phyloP scores from a whole-genome alignment of 2,797 vertebrate genomes.

The Emys orbicularis region DNA sequence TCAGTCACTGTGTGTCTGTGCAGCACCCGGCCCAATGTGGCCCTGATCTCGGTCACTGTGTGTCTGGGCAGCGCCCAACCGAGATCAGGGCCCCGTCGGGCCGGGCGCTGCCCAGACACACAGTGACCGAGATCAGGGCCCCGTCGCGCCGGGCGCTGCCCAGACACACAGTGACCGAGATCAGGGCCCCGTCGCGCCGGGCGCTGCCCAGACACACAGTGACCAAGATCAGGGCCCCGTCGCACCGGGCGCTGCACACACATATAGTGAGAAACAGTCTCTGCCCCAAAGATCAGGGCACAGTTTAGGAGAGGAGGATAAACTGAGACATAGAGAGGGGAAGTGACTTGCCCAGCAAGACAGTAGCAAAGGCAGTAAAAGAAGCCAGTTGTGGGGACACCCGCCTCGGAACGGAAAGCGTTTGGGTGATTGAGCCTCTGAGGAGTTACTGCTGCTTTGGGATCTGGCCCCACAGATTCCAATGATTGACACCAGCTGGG shows the following conservation, averaged over 20 bases:
- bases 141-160: too few species aligned
- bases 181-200: fast-evolving
- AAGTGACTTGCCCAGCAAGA: background rate
- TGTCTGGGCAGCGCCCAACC: too few species aligned
- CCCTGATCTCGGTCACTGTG: too few species aligned
- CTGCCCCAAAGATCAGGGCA: background rate
- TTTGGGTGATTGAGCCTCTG: background rate
- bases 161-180: too few species aligned
- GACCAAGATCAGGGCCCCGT: background rate
- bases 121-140: too few species aligned
- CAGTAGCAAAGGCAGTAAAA: background rate
- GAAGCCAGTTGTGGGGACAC: background rate
- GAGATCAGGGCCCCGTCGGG: too few species aligned
- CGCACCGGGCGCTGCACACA: fast-evolving
- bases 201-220: background rate
- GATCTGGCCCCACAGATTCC: background rate
- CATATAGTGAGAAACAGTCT: background rate
- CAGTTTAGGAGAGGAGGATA: background rate
- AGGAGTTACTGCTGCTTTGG: background rate
- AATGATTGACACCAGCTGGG: too few species aligned
- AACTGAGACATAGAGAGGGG: background rate
- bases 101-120: too few species aligned
- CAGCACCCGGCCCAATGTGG: too few species aligned
- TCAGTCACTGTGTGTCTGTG: too few species aligned
- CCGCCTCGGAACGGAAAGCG: background rate